Evolutionary conservation across 2,888 invertebrate species (phyloP).

Genomic region (Orthosia cruda): DNA sequence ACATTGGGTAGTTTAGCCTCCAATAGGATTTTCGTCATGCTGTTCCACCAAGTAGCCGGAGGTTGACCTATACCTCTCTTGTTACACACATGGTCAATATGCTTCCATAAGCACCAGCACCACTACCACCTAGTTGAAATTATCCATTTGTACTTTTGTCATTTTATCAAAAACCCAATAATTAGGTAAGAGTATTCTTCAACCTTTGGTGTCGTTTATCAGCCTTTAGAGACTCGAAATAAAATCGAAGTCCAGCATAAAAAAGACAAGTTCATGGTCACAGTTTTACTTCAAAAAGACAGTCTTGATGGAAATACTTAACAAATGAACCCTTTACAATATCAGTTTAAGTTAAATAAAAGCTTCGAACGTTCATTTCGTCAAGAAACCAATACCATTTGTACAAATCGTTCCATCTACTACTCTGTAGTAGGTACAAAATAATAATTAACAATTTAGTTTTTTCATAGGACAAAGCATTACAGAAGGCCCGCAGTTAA

Average conservation of each 20-base stretch:
- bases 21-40: too few relatives aligned
- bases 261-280: constrained; percentile 19
- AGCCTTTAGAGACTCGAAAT: background rate
- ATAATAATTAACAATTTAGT: constrained; percentile 28
- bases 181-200: background rate
- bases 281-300: constrained; percentile 3
- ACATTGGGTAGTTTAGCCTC: too few relatives aligned
- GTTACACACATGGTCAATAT: too few relatives aligned
- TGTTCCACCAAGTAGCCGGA: too few relatives aligned
- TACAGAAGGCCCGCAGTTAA: constrained; percentile 8
- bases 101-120: too few relatives aligned
- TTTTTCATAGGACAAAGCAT: background rate
- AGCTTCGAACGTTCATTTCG: constrained; percentile 33
- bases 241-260: constrained; percentile 5
- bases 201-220: background rate
- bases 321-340: constrained; percentile 42
- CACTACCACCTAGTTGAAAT: too few relatives aligned
- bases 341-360: constrained; percentile 46
- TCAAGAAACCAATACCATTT: constrained; percentile 47
- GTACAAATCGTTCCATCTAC: constrained; percentile 38
- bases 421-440: constrained; percentile 12
- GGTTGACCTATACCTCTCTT: too few relatives aligned
- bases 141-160: background rate
- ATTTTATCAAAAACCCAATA: background rate
- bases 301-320: constrained; percentile 19